Evolutionary conservation across 1,140 invertebrate genomes (phyloP).

Genomic region (Drosophila pruinosa): DNA sequence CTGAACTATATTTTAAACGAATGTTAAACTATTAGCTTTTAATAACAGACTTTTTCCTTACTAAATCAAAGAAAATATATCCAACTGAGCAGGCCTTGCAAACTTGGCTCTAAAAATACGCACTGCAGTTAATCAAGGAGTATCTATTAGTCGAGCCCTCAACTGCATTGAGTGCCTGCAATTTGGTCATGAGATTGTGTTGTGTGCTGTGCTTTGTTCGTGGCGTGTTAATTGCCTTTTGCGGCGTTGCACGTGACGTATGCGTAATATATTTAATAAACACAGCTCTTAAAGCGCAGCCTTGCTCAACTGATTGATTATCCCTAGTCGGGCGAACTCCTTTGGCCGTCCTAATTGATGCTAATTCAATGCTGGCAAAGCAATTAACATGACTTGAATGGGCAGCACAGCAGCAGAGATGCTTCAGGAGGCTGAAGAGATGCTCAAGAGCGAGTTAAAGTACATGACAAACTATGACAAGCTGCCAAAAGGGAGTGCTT

Average conservation of each 20-base stretch:
- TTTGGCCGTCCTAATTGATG: conserved; percentile 41
- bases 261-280: conserved; percentile 36
- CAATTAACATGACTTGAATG: conserved; percentile 38
- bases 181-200: background rate
- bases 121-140: too few relatives aligned
- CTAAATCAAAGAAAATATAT: too few relatives aligned
- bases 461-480: conserved; percentile 25
- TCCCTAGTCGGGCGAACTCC: conserved; percentile 1
- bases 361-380: conserved; percentile 33
- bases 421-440: conserved; percentile 13
- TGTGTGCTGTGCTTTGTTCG: too few relatives aligned
- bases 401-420: conserved; percentile 5
- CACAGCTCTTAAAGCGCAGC: conserved; percentile 40
- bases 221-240: conserved; percentile 47
- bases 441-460: conserved; percentile 31
- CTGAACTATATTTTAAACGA: too few relatives aligned
- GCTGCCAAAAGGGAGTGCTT: conserved; percentile 32
- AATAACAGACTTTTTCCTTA: too few relatives aligned
- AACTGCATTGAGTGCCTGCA: conserved; percentile 24
- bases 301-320: background rate
- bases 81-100: too few relatives aligned
- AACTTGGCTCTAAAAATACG: too few relatives aligned
- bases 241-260: conserved; percentile 65
- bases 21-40: too few relatives aligned
- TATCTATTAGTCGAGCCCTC: too few relatives aligned